Conservation (phyloP, 2,888 invertebrate species). For the Phaonia tiefii region DNA sequence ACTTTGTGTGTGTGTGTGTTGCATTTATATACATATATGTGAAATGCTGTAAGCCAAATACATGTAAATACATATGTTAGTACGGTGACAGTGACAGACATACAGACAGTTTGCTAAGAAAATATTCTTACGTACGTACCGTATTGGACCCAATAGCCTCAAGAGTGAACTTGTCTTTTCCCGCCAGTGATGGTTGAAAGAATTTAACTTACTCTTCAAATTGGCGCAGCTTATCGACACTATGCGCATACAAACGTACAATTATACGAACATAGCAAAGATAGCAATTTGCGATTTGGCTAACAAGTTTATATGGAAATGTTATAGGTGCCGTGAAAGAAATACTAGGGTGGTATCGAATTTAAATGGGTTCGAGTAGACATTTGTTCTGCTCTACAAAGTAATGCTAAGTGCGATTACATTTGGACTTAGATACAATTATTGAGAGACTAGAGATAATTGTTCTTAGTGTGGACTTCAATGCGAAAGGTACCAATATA, state of each 20-base stretch:
- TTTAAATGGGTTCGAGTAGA: too few relatives aligned
- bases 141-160: constrained; percentile 27
- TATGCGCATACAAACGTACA: neutral
- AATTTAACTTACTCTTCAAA: constrained; percentile 37
- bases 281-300: constrained; percentile 26
- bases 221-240: constrained; percentile 33
- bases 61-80: neutral
- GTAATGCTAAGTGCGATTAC: too few relatives aligned
- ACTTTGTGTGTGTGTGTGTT: neutral
- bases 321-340: constrained; percentile 1
- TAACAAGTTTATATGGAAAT: constrained; percentile 38
- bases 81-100: constrained; percentile 20
- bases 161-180: constrained; percentile 27
- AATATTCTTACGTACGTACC: neutral
- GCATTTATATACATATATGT: neutral
- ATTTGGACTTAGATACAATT: too few relatives aligned
- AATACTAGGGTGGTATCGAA: neutral
- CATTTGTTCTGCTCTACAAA: too few relatives aligned
- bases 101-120: constrained; percentile 13
- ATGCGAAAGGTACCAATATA: too few relatives aligned
- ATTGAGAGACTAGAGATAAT: too few relatives aligned
- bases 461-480: too few relatives aligned
- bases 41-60: neutral
- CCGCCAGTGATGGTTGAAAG: constrained; percentile 10
- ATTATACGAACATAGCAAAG: neutral